Base-by-base conservation (phyloP, 2,888 invertebrate species). In the Pantelozetes paolii region DNA sequence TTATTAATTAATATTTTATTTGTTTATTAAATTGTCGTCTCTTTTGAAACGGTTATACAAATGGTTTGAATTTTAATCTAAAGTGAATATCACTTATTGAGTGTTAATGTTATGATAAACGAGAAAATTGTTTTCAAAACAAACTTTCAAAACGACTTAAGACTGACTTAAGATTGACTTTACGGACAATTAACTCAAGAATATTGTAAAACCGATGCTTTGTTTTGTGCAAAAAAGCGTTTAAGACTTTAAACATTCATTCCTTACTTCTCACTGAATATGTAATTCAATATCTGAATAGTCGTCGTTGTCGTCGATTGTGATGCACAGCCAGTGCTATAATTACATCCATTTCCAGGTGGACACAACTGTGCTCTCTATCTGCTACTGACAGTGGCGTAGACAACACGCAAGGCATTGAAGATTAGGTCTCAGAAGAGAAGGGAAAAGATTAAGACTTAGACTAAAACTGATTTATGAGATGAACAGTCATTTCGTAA, bases 361-460 rank as follows among this genome's bases (percentile, higher is more conserved):
- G 67, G 67, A 67, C 67, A 67, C 67, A 67, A 67, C 67, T 67
- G 67, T 67, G 67, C 67, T 9, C n/a, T 62, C n/a, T 57, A 11
- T 57, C n/a, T 2, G 28, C n/a, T n/a, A n/a, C 32, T 15, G 13
- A 20, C 36, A 32, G 67, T 23, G 23, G 40, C 67, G 40, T 18
- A 67, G 2, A 36, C 67, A 23, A 1, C 57, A 28, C 23, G 13
- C 28, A 57, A 28, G 23, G 28, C 57, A n/a, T n/a, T n/a, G n/a
- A n/a, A n/a, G n/a, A n/a, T n/a, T n/a, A n/a, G 6, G 15, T 5
- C 15, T n/a, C 48, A 48, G 9, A 48, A 15, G 20, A 15, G 18
- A n/a, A n/a, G n/a, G n/a, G n/a, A 5, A 48, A 15, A 48, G 18
- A 9, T 18, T 11, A 15, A 48, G 18, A 9, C 48, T n/a, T n/a